These are phyloP conservation scores for Xylota segnis DNA, from an alignment of 2,888 invertebrate genomes.

Conservation along the genomic window DNA sequence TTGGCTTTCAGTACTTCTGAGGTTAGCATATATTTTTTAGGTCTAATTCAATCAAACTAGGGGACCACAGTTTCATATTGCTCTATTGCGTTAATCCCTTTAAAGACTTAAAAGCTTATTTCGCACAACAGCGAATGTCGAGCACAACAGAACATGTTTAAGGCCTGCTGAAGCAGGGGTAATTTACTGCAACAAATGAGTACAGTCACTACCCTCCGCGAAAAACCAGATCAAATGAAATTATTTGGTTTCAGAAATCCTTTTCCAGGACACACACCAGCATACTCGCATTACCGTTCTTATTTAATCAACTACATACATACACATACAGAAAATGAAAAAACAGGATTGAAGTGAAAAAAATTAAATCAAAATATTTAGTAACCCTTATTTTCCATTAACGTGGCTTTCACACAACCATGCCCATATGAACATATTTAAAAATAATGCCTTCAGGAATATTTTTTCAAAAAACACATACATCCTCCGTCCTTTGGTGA, in stretches of 20 bases:
- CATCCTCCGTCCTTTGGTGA: background rate
- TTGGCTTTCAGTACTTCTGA: too few relatives aligned
- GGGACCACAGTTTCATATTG: too few relatives aligned
- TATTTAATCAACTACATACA: background rate
- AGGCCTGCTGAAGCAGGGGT: background rate
- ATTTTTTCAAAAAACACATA: background rate
- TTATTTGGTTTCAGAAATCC: background rate
- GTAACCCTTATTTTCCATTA: conserved; percentile 8
- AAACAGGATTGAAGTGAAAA: background rate
- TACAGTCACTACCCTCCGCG: background rate
- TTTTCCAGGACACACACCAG: background rate
- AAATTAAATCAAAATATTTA: conserved; percentile 24
- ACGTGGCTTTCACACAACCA: background rate
- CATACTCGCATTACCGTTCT: background rate
- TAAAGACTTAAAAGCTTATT: too few relatives aligned
- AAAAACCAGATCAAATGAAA: background rate
- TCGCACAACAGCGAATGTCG: too few relatives aligned
- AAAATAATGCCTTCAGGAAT: conserved; percentile 1
- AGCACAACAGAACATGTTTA: background rate
- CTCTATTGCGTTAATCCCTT: too few relatives aligned
- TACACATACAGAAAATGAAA: background rate
- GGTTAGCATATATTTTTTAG: too few relatives aligned
- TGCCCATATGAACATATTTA: conserved; percentile 2
- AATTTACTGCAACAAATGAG: conserved; percentile 3
- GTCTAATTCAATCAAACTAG: too few relatives aligned